Percentiles rank a stretch among this genome's conserved stretches.
Conservation (phyloP, 37 sponge, comb jelly and placozoan genomes). For the Aphrocallistes beatrix region DNA sequence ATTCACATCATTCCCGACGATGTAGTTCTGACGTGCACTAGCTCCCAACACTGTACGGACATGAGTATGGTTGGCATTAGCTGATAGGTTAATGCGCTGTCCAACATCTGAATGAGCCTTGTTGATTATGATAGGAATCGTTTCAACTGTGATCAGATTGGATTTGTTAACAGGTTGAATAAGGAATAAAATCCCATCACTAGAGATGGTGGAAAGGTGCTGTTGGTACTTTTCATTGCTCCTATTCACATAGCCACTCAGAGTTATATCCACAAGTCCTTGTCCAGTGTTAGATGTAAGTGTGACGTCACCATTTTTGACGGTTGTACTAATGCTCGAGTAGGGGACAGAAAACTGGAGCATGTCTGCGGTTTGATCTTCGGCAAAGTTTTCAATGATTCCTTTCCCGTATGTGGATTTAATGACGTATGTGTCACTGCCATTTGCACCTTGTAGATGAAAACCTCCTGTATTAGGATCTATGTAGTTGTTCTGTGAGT, state of each 20-base stretch:
- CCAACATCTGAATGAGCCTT: background rate
- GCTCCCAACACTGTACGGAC: conserved; percentile 25
- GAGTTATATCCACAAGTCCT: too few relatives aligned
- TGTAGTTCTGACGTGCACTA: background rate
- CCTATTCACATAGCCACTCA: background rate
- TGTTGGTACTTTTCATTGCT: background rate
- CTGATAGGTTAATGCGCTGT: background rate
- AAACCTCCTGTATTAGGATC: conserved; percentile 11
- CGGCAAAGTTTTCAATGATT: conserved; percentile 14
- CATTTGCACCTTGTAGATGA: conserved; percentile 6
- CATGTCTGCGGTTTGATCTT: background rate
- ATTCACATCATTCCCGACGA: background rate
- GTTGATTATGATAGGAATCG: background rate
- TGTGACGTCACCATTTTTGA: background rate
- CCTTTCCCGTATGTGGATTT: background rate
- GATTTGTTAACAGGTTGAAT: background rate
- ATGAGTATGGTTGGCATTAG: background rate
- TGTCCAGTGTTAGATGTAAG: background rate
- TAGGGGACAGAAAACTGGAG: background rate
- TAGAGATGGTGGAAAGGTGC: background rate
- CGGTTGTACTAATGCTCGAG: background rate
- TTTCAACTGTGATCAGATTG: background rate
- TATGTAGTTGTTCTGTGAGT: background rate
- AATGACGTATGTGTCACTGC: conserved; percentile 24
- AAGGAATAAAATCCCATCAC: background rate